phyloP scores from a whole-genome alignment of 2,113 vertebrate genomes.

The Rana temporaria region DNA sequence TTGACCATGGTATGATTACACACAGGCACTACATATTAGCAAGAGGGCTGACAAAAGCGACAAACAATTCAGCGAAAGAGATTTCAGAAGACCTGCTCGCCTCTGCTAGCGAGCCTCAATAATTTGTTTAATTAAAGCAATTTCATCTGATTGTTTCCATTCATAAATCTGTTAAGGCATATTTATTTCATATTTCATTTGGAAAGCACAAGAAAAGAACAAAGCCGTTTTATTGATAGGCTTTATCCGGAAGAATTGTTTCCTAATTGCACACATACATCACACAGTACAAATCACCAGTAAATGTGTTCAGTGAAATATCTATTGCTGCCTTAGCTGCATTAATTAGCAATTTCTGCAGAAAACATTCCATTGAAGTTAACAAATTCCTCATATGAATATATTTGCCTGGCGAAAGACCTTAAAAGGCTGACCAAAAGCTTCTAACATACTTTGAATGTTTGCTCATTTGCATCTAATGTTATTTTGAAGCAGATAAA shows the following conservation, averaged over 20 bases:
- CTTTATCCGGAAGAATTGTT: conserved; percentile 13
- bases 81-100: no score
- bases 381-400: conserved; percentile 23
- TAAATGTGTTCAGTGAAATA: conserved; percentile 30
- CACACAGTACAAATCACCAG: conserved; percentile 11
- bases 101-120: background rate
- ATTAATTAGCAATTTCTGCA: conserved; percentile 35
- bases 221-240: conserved; percentile 13
- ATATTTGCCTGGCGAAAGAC: conserved; percentile 6
- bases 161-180: background rate
- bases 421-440: conserved; percentile 51
- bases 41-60: no score
- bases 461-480: conserved; percentile 57
- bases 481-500: conserved; percentile 58
- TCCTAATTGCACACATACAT: conserved; percentile 29
- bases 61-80: no score
- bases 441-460: conserved; percentile 61
- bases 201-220: background rate
- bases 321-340: conserved; percentile 8
- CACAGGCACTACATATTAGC: no score
- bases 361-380: conserved; percentile 14
- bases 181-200: background rate
- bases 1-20: no score
- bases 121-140: background rate
- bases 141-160: background rate